phyloP scores from a whole-genome alignment of 2,888 invertebrate genomes.

The Macrostomum cliftonense region DNA sequence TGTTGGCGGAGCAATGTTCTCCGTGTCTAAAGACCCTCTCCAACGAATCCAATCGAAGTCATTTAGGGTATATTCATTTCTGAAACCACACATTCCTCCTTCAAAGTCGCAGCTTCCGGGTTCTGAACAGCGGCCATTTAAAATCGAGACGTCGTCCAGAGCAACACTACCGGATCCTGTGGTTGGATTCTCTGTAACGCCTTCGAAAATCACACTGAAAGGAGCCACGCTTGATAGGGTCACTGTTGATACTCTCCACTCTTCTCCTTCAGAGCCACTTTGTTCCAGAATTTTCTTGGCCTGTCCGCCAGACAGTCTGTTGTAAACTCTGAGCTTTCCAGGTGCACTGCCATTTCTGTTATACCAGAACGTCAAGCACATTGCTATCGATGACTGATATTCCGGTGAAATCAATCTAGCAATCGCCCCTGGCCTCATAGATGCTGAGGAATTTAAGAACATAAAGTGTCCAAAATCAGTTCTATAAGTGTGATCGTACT shows the following conservation, averaged over 20 bases:
- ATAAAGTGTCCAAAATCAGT: conserved; percentile 19
- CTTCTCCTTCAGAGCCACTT: conserved; percentile 1
- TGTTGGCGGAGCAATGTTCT: background rate
- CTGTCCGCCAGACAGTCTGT: background rate
- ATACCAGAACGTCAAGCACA: conserved; percentile 27
- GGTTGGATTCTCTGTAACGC: conserved; percentile 15
- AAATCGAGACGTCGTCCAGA: conserved; percentile 23
- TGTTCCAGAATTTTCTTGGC: background rate
- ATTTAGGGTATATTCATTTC: background rate
- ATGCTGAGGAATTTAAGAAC: conserved; percentile 20
- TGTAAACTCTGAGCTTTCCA: conserved; percentile 18
- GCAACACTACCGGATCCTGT: conserved; percentile 21
- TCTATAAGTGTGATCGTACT: conserved; percentile 19
- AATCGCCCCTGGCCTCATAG: conserved; percentile 17
- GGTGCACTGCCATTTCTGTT: conserved; percentile 21
- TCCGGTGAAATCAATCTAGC: conserved; percentile 6
- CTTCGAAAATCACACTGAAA: conserved; percentile 23
- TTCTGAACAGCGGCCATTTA: conserved; percentile 19
- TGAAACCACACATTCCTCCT: conserved; percentile 22
- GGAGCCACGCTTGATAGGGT: background rate
- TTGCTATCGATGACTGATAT: conserved; percentile 4
- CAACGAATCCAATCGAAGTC: conserved; percentile 1
- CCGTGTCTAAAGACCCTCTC: background rate
- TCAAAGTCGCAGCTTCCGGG: conserved; percentile 28
- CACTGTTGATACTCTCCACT: conserved; percentile 17